Percentiles rank a stretch among this genome's conserved stretches.
Conservation (phyloP, 2,888 invertebrate species). For the Lasius fuliginosus region DNA sequence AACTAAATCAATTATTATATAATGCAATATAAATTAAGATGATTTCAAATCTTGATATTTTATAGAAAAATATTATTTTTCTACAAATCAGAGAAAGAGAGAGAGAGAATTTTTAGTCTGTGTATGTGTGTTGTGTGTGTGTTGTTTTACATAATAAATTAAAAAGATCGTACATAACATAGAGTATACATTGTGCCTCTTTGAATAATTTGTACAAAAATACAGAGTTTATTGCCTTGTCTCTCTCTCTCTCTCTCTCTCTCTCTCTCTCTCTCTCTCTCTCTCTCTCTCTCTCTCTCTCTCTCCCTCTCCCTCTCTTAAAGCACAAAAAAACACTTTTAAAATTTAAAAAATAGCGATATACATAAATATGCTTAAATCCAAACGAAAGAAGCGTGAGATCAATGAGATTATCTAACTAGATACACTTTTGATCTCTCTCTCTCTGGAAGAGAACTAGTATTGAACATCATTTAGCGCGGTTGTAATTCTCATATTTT, state of each 20-base stretch:
- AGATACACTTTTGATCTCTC: neutral
- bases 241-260: no score
- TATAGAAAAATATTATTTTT: slow-evolving; percentile 7
- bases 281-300: no score
- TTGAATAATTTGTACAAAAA: neutral
- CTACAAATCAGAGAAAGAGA: neutral
- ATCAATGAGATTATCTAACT: slow-evolving; percentile 24
- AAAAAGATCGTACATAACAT: neutral
- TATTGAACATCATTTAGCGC: slow-evolving; percentile 5
- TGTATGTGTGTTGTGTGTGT: neutral
- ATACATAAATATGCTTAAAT: neutral
- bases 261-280: no score
- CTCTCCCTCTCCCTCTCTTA: no score
- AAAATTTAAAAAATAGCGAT: neutral
- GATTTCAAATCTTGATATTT: slow-evolving; percentile 16
- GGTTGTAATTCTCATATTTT: neutral
- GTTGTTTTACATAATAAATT: neutral
- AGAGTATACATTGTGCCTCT: neutral
- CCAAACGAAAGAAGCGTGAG: neutral
- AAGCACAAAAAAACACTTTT: neutral
- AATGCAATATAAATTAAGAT: slow-evolving; percentile 49
- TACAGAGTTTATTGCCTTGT: neutral
- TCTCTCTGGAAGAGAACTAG: neutral
- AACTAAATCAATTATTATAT: slow-evolving; percentile 51
- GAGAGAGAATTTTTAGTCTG: neutral